Conservation (phyloP, 1,140 invertebrate species). For the Chymomyza costata region DNA sequence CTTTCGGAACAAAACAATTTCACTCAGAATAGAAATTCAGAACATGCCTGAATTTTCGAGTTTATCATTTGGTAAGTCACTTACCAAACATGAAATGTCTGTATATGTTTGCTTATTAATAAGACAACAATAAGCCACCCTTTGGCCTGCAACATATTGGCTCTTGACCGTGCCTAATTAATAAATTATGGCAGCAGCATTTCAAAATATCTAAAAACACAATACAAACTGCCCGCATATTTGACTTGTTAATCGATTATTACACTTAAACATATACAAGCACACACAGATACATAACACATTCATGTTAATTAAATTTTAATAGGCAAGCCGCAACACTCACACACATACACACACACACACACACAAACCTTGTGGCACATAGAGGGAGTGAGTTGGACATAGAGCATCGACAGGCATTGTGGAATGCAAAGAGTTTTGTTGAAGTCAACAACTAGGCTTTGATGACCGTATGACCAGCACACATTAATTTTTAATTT, state of each 20-base stretch:
- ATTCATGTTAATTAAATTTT: slow-evolving; percentile 34
- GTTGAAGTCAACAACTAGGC: slow-evolving; percentile 58
- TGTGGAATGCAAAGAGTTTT: slow-evolving; percentile 3
- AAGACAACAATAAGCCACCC: no score
- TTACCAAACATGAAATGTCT: no score
- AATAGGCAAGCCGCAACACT: slow-evolving; percentile 1
- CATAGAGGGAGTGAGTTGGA: no score
- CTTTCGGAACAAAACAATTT: no score
- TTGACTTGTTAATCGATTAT: slow-evolving; percentile 19
- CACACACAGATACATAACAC: background rate
- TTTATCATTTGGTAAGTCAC: no score
- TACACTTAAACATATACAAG: no score
- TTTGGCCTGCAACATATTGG: no score
- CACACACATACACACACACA: background rate
- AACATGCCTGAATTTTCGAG: no score
- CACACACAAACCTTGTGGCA: slow-evolving; percentile 2
- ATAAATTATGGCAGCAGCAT: slow-evolving; percentile 27
- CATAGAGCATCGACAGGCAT: slow-evolving; percentile 9
- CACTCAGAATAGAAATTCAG: no score
- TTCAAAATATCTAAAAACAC: slow-evolving; percentile 27
- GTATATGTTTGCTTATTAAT: no score
- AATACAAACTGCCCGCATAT: slow-evolving; percentile 25
- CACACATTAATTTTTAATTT: slow-evolving; percentile 66
- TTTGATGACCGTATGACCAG: slow-evolving; percentile 64
- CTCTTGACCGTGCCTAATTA: slow-evolving; percentile 45